Evolutionary conservation across 2,888 invertebrate genomes (phyloP), one percentile per base, ranked within the genome.

Genomic region (Ichneumon xanthorius): DNA sequence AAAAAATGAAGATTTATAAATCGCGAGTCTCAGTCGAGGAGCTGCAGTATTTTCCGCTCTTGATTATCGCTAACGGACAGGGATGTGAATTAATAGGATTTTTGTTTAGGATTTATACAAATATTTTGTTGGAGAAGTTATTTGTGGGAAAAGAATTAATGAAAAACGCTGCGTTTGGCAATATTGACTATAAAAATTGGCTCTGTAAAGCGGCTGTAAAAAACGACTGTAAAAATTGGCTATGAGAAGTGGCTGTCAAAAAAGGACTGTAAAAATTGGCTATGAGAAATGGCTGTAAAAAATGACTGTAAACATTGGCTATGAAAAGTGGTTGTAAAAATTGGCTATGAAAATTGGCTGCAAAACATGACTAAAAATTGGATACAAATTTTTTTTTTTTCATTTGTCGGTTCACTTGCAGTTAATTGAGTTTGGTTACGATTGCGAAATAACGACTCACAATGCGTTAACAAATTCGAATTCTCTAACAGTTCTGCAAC

Each of bases 391-490:
- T 11, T 3, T 40, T 40, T 11, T 3, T 11, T 11, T 0, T 40
- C 40, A 40, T 40, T 40, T 40, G 40, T 40, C 40, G 0, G 11
- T 11, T 11, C 40, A 37, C 37, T 37, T 9, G 55, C 4, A 22
- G 22, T 55, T 55, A 11, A 4, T 55, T 58, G 11, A 11, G 4
- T 11, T 22, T 26, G 4, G 7, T 4, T 4, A 22, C 9, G 11
- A 58, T 11, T 58, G 58, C 2, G 22, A 37, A 37, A 37, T 22
- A 63, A 11, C 6, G 16, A n/a, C n/a, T 33, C 16, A n/a, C 16
- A 7, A 33, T 33, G 63, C 6, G 16, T 14, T 30, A 63, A 33
- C 63, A 63, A 63, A 53, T 72, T 58, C 16, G 11, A 75, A 63
- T 48, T 48, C 61, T 30, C 30, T 2, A 4, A 61, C 37, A 37